These are phyloP conservation scores for Corythornis cristatus DNA, from an alignment of 2,113 vertebrate species.

Conservation along the genomic window DNA sequence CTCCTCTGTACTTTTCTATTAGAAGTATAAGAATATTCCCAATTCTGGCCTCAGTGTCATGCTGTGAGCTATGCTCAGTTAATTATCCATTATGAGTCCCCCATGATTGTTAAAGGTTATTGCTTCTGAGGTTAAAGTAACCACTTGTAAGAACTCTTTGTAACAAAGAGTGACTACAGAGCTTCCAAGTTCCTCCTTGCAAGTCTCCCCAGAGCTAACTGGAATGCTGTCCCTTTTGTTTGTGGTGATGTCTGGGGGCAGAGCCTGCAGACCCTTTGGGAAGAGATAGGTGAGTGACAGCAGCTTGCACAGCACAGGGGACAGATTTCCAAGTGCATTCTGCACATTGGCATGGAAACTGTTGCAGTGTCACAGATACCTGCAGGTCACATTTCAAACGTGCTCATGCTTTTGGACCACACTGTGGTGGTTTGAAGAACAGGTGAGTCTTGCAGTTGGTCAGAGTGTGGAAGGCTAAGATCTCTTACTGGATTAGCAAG, in stretches of 20 bases:
- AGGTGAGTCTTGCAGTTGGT: neutral
- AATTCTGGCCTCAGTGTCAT: neutral
- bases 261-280: neutral
- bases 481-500: neutral
- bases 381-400: neutral
- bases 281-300: neutral
- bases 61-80: slow-evolving; percentile 27
- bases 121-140: slow-evolving; percentile 36
- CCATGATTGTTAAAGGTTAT: slow-evolving; percentile 33
- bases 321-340: neutral
- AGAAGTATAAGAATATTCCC: slow-evolving; percentile 33
- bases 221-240: neutral
- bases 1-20: slow-evolving; percentile 30
- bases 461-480: neutral
- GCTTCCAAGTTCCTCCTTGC: neutral
- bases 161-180: neutral
- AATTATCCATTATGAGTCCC: slow-evolving; percentile 36
- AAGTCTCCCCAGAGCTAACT: neutral
- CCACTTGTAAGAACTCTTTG: slow-evolving; percentile 21
- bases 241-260: neutral
- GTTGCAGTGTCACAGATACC: neutral
- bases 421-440: neutral
- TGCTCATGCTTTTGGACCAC: neutral
- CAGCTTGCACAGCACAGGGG: neutral
- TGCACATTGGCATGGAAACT: neutral